phyloP scores from a whole-genome alignment of 2,113 vertebrate species.

The Xiphophorus hellerii region DNA sequence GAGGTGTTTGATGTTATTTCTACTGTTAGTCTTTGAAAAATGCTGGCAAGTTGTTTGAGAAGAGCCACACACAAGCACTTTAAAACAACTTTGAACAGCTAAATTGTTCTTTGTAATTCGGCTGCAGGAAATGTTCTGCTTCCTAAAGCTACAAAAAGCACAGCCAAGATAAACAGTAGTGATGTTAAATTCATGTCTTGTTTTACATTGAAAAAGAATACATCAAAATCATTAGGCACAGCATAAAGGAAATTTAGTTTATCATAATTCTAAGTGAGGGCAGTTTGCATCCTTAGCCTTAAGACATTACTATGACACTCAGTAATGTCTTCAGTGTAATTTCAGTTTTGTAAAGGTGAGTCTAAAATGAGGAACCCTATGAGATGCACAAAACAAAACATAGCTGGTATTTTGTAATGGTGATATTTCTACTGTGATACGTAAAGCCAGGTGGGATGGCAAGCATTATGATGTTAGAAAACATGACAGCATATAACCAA shows the following conservation, averaged over 20 bases:
- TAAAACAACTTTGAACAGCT: slow-evolving; percentile 66
- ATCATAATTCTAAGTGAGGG: slow-evolving; percentile 29
- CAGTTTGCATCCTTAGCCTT: slow-evolving; percentile 20
- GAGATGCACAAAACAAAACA: not conserved
- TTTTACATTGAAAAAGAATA: slow-evolving; percentile 63
- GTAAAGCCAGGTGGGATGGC: too few species aligned
- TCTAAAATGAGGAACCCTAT: slow-evolving; percentile 2
- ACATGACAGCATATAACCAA: too few species aligned
- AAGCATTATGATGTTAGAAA: too few species aligned
- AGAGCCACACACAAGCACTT: slow-evolving; percentile 44
- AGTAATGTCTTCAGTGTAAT: not conserved
- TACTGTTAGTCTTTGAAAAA: slow-evolving; percentile 52
- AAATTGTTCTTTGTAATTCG: slow-evolving; percentile 59
- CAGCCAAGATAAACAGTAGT: slow-evolving; percentile 49
- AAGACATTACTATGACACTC: slow-evolving; percentile 3
- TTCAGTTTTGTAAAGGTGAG: slow-evolving; percentile 4
- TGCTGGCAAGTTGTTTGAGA: slow-evolving; percentile 37
- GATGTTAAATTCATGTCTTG: slow-evolving; percentile 54
- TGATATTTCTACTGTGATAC: too few species aligned
- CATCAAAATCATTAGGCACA: slow-evolving; percentile 62
- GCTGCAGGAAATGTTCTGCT: slow-evolving; percentile 46
- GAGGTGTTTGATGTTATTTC: slow-evolving; percentile 44
- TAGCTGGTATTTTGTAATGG: too few species aligned
- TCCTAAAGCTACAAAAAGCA: slow-evolving; percentile 39
- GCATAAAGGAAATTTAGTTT: slow-evolving; percentile 45